Percentiles rank a stretch among this genome's conserved stretches.
Conservation (phyloP, 2,113 vertebrate species). For the Microcebus ravelobensis region DNA sequence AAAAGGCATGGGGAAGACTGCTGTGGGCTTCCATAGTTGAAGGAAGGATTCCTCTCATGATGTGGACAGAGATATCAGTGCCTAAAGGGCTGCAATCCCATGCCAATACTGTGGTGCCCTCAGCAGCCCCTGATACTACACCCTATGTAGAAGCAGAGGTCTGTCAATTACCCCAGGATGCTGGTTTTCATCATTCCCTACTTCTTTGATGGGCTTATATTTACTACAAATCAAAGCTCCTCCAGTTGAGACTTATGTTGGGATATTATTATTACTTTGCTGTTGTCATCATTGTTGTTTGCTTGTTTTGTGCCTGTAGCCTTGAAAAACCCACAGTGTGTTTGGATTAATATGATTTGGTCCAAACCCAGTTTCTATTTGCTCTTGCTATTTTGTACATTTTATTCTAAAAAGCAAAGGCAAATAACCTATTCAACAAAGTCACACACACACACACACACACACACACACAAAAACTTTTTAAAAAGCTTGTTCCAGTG, state of each 20-base stretch:
- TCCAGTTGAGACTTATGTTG: background rate
- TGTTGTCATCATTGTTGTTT: background rate
- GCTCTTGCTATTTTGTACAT: slow-evolving; percentile 57
- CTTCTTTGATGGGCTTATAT: background rate
- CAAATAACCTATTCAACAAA: slow-evolving; percentile 47
- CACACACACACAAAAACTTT: background rate
- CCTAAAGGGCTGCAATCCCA: background rate
- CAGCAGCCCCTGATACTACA: background rate
- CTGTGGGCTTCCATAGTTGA: background rate
- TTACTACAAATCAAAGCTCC: slow-evolving; percentile 1
- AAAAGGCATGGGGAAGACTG: background rate
- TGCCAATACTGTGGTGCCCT: background rate
- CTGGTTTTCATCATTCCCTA: background rate
- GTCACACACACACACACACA: background rate
- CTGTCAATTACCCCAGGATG: background rate
- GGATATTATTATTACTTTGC: background rate
- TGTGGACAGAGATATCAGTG: background rate
- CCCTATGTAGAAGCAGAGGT: background rate
- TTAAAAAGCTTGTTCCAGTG: slow-evolving; percentile 52
- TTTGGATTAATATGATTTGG: background rate
- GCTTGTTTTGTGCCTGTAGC: background rate
- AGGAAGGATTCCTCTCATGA: background rate
- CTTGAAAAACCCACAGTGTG: background rate
- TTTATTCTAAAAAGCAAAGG: slow-evolving; percentile 65
- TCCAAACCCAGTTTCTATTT: background rate